Base-by-base conservation (phyloP, 1,140 invertebrate species). In the Solenopsis fugax region DNA sequence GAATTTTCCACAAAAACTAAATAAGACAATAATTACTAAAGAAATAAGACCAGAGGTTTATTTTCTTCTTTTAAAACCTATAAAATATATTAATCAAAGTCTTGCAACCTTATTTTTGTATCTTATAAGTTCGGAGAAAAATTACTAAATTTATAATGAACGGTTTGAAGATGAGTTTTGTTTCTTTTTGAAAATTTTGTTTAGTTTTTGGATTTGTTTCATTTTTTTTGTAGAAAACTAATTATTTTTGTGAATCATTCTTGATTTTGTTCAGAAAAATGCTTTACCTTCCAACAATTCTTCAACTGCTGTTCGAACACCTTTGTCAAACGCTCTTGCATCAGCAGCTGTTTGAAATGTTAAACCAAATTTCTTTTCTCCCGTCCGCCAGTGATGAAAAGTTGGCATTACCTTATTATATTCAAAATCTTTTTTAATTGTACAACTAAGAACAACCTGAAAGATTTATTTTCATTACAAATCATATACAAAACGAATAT, bases 391-490 rank as follows among this genome's bases (percentile, higher is more conserved):
- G 95, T 99, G 98, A 96, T 99, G 98, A 96, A 99, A 99, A 67
- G 98, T 99, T 56, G 99, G 98, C 98, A 99, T 99, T 90, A 99
- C 98, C 96, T 98, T 98, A 96, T 99, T 98, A 96, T 99, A 99
- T 94, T 98, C 97, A 95, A 99, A 98, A 95, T 99, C 98, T 95
- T 98, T 98, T 95, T 98, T 99, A 93, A 99, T 98, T 48, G 97
- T 97, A 96, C 98, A 99, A 95, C 98, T 98, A 87, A 99, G 96
- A 84, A 99, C 98, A 93, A 98, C 97, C 98, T 99, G 71, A 89
- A 80, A 9, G 4, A 65, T 78, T 64, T 34, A 48, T 64, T 21
- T 34, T 48, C 7, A 29, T 21, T 48, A 48, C 24, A 92, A 88
- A 76, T 86, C 58, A 58, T 12, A 56, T 54, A 45, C 13, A 56